These are phyloP conservation scores for Sipha flava DNA, from an alignment of 1,140 invertebrate species.

Conservation along the genomic window DNA sequence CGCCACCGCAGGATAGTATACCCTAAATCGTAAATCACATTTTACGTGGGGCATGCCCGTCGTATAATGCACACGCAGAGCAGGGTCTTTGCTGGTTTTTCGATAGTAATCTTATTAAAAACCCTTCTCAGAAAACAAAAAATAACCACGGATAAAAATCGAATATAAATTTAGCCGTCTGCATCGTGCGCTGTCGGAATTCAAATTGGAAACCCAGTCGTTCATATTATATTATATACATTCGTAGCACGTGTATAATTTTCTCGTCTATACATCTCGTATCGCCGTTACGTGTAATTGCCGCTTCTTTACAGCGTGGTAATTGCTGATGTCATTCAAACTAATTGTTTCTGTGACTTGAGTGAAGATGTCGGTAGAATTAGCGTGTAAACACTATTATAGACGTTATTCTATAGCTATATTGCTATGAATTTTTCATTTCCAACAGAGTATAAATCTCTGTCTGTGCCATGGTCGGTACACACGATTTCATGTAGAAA, in stretches of 20 bases:
- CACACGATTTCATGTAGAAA: background rate
- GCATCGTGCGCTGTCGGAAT: constrained; percentile 2
- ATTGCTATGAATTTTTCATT: background rate
- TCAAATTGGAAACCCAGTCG: constrained; percentile 8
- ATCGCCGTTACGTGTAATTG: constrained; percentile 2
- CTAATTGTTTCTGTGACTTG: constrained; percentile 3
- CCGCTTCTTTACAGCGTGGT: constrained; percentile 16
- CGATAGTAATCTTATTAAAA: constrained; percentile 19
- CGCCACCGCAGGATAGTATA: constrained; percentile 1
- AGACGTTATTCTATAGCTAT: background rate
- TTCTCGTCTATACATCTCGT: background rate
- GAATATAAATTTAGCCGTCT: background rate
- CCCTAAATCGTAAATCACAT: constrained; percentile 22
- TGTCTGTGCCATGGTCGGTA: background rate
- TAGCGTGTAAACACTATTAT: background rate
- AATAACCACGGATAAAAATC: background rate
- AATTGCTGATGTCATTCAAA: constrained; percentile 31
- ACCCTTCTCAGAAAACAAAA: constrained; percentile 16
- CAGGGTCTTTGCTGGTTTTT: background rate
- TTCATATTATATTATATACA: background rate
- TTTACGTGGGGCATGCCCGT: background rate
- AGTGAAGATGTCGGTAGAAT: background rate
- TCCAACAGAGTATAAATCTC: constrained; percentile 17
- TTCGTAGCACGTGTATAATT: constrained; percentile 1
- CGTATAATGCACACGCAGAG: background rate